Evolutionary conservation across 2,888 invertebrate species (phyloP).

Genomic region (Drosophila bunnanda): DNA sequence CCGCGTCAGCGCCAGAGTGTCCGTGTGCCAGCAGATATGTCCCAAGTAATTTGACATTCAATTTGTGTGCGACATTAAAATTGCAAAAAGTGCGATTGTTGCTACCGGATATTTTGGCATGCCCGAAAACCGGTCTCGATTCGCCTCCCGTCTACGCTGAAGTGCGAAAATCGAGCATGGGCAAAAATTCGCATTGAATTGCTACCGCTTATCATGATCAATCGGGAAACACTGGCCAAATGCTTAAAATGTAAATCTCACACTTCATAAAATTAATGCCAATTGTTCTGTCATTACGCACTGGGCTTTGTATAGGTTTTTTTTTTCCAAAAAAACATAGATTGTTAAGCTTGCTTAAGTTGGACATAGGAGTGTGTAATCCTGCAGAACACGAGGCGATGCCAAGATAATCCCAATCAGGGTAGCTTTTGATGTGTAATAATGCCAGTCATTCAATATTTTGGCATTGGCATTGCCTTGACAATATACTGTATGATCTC

Average conservation of each 20-base stretch:
- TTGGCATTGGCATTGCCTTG: conserved; percentile 6
- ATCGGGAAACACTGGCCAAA: conserved; percentile 46
- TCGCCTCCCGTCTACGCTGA: conserved; percentile 21
- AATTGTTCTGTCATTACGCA: conserved; percentile 36
- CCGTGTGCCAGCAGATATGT: conserved; percentile 26
- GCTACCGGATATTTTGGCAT: conserved; percentile 77
- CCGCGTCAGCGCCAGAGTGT: conserved; percentile 33
- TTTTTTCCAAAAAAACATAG: background rate
- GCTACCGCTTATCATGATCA: conserved; percentile 49
- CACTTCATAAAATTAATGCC: conserved; percentile 34
- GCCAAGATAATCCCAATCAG: conserved; percentile 25
- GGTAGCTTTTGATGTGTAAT: conserved; percentile 1
- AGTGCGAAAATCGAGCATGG: conserved; percentile 34
- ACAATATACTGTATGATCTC: background rate
- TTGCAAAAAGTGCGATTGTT: conserved; percentile 69
- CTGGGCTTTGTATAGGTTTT: background rate
- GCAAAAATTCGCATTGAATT: conserved; percentile 24
- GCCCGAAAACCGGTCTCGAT: conserved; percentile 44
- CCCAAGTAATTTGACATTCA: conserved; percentile 71
- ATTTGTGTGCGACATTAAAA: conserved; percentile 76
- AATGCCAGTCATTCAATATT: conserved; percentile 17
- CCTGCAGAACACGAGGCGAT: conserved; percentile 23
- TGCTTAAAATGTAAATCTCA: conserved; percentile 41
- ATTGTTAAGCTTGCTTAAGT: conserved; percentile 21
- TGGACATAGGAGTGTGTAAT: conserved; percentile 22